phyloP scores from a whole-genome alignment of 2,113 vertebrate species.

The Cochlearius cochlearius region DNA sequence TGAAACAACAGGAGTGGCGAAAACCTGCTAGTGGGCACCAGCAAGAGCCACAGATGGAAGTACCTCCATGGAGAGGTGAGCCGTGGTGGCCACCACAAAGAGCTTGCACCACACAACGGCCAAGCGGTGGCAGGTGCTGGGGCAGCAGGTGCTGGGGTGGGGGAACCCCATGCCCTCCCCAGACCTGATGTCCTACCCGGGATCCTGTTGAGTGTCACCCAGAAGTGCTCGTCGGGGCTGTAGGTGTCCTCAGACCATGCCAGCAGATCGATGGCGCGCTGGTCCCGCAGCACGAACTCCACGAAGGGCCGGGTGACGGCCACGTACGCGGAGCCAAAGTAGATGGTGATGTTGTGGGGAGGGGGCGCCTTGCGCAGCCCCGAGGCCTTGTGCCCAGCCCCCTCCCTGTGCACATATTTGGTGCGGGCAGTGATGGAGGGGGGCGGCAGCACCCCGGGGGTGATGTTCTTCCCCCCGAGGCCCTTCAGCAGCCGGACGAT shows the following conservation, averaged over 20 bases:
- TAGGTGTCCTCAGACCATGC: conserved; percentile 65
- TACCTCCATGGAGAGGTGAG: not conserved
- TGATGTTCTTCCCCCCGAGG: conserved; percentile 42
- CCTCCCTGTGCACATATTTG: conserved; percentile 31
- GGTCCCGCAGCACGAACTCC: conserved; percentile 34
- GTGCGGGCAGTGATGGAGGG: not conserved
- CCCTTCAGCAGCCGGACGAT: conserved; percentile 59
- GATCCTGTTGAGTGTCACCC: conserved; percentile 70
- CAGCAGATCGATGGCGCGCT: conserved; percentile 40
- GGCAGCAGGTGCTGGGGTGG: not conserved
- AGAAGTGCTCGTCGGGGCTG: conserved; percentile 73
- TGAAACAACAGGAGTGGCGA: not conserved
- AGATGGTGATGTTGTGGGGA: conserved; percentile 50
- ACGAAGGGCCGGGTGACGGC: conserved; percentile 39
- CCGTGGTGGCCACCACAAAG: not conserved
- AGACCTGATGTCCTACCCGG: conserved; percentile 11
- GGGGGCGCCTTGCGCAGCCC: not conserved
- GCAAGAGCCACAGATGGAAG: not conserved
- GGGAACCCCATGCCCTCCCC: rapidly evolving
- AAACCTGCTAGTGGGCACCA: not conserved
- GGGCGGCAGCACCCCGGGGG: conserved; percentile 51
- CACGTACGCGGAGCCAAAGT: conserved; percentile 56
- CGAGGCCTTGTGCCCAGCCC: too few relatives aligned
- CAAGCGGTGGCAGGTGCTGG: not conserved
- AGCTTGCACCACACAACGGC: rapidly evolving